Evolutionary conservation across 2,888 invertebrate genomes (phyloP), one percentile per base, ranked within the genome.

Genomic region (Noctua comes): DNA sequence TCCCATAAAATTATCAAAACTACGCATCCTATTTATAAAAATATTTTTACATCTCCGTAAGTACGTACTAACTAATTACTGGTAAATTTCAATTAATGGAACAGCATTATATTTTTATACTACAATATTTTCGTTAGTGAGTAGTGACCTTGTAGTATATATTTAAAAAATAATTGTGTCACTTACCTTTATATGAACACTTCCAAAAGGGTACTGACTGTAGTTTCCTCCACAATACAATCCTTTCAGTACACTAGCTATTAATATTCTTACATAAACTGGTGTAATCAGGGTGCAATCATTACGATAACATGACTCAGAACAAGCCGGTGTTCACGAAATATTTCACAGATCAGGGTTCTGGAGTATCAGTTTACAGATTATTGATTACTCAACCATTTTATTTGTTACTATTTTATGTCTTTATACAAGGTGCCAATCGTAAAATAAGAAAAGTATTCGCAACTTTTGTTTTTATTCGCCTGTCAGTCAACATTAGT

Each of bases 121-220:
- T 1, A 54, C 24, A 24, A n/a, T 24, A 54, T 54, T 57, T 57
- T 27, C n/a, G n/a, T 13, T n/a, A 27, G 4, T n/a, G 57, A 5
- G n/a, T 13, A 57, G 6, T 59, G 59, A 27, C 59, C 59, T 59
- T 59, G 16, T n/a, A 57, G 4, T 5, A n/a, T n/a, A n/a, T n/a
- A n/a, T n/a, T n/a, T n/a, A n/a, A n/a, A n/a, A n/a, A n/a, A n/a
- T n/a, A n/a, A n/a, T 51, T 69, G 24, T 51, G 51, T 16, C 24
- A 54, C 69, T 70, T 54, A 70, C 69, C 10, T 70, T 54, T 70
- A 24, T n/a, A 54, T 11, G 36, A 54, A 24, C n/a, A 54, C n/a
- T 70, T 11, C 6, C 18, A 10, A 6, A 40, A n/a, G 5, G 21
- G 16, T 11, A 43, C 43, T 31, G 8, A 54, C n/a, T 54, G 6